Evolutionary conservation across 2,113 vertebrate species (phyloP), one percentile per base, ranked within the genome.

Genomic region (Notothenia coriiceps): DNA sequence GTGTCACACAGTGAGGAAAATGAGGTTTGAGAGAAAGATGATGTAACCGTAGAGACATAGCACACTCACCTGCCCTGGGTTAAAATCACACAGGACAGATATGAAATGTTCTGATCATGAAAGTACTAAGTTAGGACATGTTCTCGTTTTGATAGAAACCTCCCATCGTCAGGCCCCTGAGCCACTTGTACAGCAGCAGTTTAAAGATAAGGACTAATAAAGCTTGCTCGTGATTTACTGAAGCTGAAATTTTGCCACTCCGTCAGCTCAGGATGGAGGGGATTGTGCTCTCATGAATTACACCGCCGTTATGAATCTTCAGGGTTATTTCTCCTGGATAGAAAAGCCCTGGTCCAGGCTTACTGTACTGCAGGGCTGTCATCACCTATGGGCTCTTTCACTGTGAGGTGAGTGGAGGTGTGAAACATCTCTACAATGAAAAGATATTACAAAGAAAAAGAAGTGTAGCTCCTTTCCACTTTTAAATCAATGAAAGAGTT

Each of bases 1-100:
- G 62, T 56, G 80, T 69, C 83, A 72, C 74, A 88, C 54, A 63
- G 78, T 57, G 52, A 74, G 69, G 47, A 29, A 57, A 80, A 84
- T 40, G 63, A 81, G 65, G 20, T 63, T 72, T 51, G 51, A 59
- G 29, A 85, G 83, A 56, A 61, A 10, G 75, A 80, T 90, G 84
- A 87, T 89, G 91, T 85, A 88, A 88, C 79, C 25, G 73, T 51
- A 73, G 74, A 85, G 84, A 92, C 89, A 84, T 72, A 82, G 44
- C 15, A 78, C 29, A 69, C 44, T 82, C 73, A 83, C 69, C 77
- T 84, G 73, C 76, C 83, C 74, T 68, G 12, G 55, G 86, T 85
- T 59, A 65, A 74, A 88, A 72, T 75, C 59, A 60, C 50, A 55
- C 12, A 62, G 50, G 67, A 67, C 70, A 83, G 76, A 83, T 49